Evolutionary conservation across 1,140 invertebrate species (phyloP), one percentile per base, ranked within the genome.

Genomic region (Drosophila truncata): DNA sequence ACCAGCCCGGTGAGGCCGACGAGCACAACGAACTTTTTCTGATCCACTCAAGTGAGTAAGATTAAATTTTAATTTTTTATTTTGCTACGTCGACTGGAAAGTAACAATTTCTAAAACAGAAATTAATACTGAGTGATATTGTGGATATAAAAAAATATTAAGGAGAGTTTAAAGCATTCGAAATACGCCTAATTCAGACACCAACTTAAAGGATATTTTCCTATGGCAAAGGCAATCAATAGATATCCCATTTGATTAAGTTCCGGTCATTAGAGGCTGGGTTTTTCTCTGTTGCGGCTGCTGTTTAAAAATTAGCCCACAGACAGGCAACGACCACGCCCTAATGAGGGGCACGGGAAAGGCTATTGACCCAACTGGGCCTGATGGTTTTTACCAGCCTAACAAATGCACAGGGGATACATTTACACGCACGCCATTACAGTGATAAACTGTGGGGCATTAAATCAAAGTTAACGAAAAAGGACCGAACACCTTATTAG

Each of bases 401-500:
- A 78, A 91, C 74, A 84, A 90, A 87, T 90, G 78, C 67, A 75
- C 76, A 73, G 44, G 78, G 78, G 70, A 78, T 72, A 86, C 86
- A 85, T 86, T 80, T 86, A 67, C 83, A 88, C 77, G 73, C 80
- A 83, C 83, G 73, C 80, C 74, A 91, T 91, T 91, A 88, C 80
- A 87, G 75, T 91, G 87, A 91, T 87, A 91, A 91, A 88, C 83
- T 76, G 74, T 54, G 50, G 62, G 58, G 88, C 80, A 91, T 91
- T 91, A 91, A 91, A 91, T 91, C 88, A 91, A 91, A 91, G 88
- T 91, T 91, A 88, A 79, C 82, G 81, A 82, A 81, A 77, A 60
- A 60, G 62, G 50, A 63, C 71, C 72, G 61, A 80, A 52, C 76
- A 82, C 79, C 87, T 90, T 88, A 88, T 88, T 88, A 90, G 79